Evolutionary conservation across 2,113 vertebrate species (phyloP), one percentile per base, ranked within the genome.

Genomic region (Dolichotis patagonum): DNA sequence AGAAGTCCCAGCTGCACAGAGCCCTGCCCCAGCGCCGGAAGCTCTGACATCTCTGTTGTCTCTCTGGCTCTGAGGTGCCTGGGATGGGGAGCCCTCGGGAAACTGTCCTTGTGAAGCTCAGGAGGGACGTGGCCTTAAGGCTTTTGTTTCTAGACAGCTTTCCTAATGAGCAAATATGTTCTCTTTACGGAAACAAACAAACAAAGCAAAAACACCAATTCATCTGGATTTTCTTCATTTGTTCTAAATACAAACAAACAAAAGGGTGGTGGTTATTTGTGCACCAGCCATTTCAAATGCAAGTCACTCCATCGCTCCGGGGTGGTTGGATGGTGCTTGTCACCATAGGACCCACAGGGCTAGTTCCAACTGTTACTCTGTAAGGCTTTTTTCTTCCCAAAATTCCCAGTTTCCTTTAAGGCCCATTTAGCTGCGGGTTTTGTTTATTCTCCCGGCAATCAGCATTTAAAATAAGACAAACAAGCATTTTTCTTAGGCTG

Each of bases 381-480:
- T 80, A 78, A 93, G 84, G 92, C 85, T 94, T 96, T 92, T 92
- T 97, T 90, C 93, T 96, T 97, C 94, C 95, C 85, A 58, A 97
- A 98, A 97, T 97, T 97, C 94, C 96, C 97, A 94, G 81, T 35
- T 97, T 98, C 96, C 97, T 98, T 97, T 96, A 97, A 98, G 97
- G 94, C 95, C 98, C 94, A 94, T 98, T 97, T 97, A 58, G 84
- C 97, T 97, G 80, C 38, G 1, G 96, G 93, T 96, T 97, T 98
- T 98, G 97, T 69, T 98, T 98, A 98, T 97, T 97, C 97, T 97
- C 97, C 97, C 60, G 78, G 97, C 95, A 98, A 97, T 97, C 96
- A 95, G 89, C 60, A 92, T 98, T 98, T 97, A 94, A 97, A 98
- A 97, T 88, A 96, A 98, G 96, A 96, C 95, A 97, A 97, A 97